Conservation (phyloP, 2,113 vertebrate species). For the Gallinago media region DNA sequence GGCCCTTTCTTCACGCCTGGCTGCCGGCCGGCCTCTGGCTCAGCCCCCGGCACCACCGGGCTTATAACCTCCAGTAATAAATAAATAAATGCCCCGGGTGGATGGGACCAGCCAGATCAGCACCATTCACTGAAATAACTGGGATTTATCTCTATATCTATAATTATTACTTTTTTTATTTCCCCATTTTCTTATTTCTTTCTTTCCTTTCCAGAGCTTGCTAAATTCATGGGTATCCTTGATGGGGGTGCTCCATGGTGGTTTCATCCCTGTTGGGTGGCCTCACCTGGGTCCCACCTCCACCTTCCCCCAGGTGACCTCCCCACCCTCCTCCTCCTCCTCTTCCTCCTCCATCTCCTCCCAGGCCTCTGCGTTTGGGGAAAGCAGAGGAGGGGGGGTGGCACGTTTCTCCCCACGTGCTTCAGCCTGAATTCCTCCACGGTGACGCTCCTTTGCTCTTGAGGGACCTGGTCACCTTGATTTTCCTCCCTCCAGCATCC, state of each 20-base stretch:
- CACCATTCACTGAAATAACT: rapidly evolving
- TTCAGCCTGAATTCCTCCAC: slow-evolving; percentile 24
- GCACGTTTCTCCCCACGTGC: background rate
- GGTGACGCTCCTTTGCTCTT: slow-evolving; percentile 12
- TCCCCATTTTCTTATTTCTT: background rate
- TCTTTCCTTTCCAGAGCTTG: background rate
- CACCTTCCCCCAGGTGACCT: background rate
- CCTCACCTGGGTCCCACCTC: background rate
- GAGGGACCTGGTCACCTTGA: background rate
- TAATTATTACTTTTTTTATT: background rate
- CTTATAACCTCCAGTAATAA: background rate
- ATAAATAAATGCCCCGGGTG: background rate
- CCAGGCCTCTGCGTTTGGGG: rapidly evolving
- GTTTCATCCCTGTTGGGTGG: background rate
- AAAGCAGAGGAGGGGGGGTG: background rate
- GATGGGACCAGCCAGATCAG: background rate
- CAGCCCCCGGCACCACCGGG: rapidly evolving
- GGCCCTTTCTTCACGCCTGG: background rate
- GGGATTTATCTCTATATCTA: background rate
- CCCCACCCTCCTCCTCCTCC: background rate
- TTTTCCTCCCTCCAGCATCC: background rate
- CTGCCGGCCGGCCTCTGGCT: background rate
- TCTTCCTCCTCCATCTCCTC: background rate
- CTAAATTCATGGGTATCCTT: rapidly evolving
- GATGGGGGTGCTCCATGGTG: background rate